Percentiles rank a stretch among this genome's conserved stretches.
Evolutionary conservation across 2,888 invertebrate genomes (phyloP).

Genomic region (Rotaria macrura): DNA sequence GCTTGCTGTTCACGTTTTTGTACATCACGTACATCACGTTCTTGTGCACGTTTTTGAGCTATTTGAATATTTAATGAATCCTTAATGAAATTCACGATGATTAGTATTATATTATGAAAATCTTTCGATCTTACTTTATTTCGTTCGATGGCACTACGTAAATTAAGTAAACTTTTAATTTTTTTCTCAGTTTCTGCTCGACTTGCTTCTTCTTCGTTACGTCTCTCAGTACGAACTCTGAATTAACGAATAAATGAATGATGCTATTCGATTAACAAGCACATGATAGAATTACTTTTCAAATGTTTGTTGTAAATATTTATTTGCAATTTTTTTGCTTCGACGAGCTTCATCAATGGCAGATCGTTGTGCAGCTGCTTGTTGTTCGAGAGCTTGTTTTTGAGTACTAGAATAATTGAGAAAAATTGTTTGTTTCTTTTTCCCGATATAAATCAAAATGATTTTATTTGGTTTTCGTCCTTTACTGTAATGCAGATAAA

Average conservation of each 20-base stretch:
- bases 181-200: conserved; percentile 17
- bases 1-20: conserved; percentile 17
- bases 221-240: conserved; percentile 26
- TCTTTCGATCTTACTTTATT: too few species aligned
- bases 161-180: conserved; percentile 25
- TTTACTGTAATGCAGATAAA: conserved; percentile 21
- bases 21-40: not conserved
- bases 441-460: too few species aligned
- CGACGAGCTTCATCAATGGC: conserved; percentile 28
- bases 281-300: conserved; percentile 22
- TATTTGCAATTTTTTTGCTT: conserved; percentile 23
- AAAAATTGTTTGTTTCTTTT: too few species aligned
- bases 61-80: not conserved
- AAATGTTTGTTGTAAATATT: conserved; percentile 31
- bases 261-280: not conserved
- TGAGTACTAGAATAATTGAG: not conserved
- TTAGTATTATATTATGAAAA: conserved; percentile 23
- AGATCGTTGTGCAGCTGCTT: conserved; percentile 20
- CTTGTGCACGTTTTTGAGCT: conserved; percentile 13
- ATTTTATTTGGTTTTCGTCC: not conserved
- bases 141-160: conserved; percentile 29
- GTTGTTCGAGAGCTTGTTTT: conserved; percentile 15
- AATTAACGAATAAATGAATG: not conserved
- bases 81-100: not conserved
- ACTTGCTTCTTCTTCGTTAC: conserved; percentile 22